A percentile compares a stretch with the other conserved stretches of the same genome.
These are phyloP conservation scores for Julus scandinavius DNA, from an alignment of 2,888 invertebrate genomes.

Conservation along the genomic window DNA sequence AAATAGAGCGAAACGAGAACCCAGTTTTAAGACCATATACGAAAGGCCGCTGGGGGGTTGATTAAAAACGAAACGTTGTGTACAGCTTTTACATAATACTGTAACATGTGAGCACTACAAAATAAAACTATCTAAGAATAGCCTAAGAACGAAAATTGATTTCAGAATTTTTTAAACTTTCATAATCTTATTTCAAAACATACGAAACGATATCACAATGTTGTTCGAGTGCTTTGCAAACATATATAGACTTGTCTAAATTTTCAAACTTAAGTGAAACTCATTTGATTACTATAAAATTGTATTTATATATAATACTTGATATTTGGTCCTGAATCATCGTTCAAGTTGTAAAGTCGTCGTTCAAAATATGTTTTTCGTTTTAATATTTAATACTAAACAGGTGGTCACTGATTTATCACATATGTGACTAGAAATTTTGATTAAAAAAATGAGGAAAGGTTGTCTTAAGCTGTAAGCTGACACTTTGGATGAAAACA, in stretches of 20 bases:
- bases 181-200: background rate
- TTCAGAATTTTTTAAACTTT: background rate
- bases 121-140: background rate
- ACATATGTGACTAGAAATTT: background rate
- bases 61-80: background rate
- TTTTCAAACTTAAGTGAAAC: too few relatives aligned
- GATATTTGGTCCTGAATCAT: too few relatives aligned
- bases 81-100: background rate
- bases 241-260: too few relatives aligned
- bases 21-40: background rate
- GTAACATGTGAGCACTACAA: background rate
- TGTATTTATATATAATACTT: too few relatives aligned
- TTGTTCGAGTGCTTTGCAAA: background rate
- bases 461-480: background rate
- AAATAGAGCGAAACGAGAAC: slow-evolving; percentile 31
- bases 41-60: slow-evolving; percentile 28
- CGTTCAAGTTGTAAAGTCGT: too few relatives aligned
- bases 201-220: background rate
- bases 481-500: background rate
- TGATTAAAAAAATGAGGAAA: background rate
- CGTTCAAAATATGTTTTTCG: too few relatives aligned
- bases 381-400: too few relatives aligned
- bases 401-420: background rate
- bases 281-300: too few relatives aligned
- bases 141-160: background rate